Conservation (phyloP, 2,888 invertebrate species). For the Hydriomena furcata region DNA sequence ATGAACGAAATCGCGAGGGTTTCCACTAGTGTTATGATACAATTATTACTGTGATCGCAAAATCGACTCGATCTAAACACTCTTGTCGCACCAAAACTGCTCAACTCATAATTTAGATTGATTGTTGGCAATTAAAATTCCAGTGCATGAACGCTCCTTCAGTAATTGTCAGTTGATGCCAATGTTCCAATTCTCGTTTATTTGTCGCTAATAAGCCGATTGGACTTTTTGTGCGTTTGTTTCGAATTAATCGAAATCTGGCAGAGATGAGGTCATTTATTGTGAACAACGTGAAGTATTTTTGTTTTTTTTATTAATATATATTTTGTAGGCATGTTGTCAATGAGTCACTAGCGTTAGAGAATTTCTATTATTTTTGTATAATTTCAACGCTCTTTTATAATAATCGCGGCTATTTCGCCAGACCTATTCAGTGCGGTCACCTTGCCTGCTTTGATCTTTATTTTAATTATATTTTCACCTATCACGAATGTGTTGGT, state of each 20-base stretch:
- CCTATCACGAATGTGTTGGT: conserved; percentile 17
- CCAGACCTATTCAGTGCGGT: conserved; percentile 14
- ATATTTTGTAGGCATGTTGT: conserved; percentile 1
- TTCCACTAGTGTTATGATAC: conserved; percentile 38
- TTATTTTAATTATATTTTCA: conserved; percentile 24
- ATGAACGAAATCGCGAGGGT: too few relatives aligned
- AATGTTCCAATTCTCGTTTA: conserved; percentile 30
- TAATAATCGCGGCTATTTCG: conserved; percentile 14
- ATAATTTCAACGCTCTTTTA: conserved; percentile 18
- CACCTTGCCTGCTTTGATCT: conserved; percentile 26
- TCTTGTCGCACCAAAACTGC: conserved; percentile 47
- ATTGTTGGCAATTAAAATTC: conserved; percentile 38
- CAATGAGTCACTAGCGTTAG: conserved; percentile 8
- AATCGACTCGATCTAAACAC: conserved; percentile 36
- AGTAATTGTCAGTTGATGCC: conserved; percentile 31
- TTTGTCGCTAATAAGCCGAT: conserved; percentile 20
- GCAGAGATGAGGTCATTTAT: conserved; percentile 6
- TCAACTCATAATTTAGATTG: conserved; percentile 45
- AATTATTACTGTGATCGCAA: conserved; percentile 41
- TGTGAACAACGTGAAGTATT: neutral
- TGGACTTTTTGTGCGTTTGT: neutral
- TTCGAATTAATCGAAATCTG: neutral
- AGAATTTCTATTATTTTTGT: conserved; percentile 12
- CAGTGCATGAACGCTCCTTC: conserved; percentile 55
- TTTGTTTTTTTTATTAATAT: neutral